A percentile compares a stretch with the other conserved stretches of the same genome.
Evolutionary conservation across 2,888 invertebrate genomes (phyloP).

Genomic region (Nomada flava): DNA sequence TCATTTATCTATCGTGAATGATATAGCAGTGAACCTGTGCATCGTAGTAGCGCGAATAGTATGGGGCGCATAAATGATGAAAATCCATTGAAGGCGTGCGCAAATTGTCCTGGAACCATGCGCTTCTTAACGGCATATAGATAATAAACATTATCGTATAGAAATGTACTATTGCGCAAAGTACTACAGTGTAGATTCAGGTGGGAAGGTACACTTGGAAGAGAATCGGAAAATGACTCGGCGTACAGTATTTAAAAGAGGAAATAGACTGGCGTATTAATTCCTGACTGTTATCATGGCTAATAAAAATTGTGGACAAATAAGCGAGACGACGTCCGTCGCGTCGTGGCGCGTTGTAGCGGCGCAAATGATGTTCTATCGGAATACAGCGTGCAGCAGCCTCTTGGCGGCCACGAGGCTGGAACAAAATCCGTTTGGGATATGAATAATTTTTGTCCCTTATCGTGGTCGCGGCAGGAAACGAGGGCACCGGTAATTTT

Average conservation of each 20-base stretch:
- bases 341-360: neutral
- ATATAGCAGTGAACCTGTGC: neutral
- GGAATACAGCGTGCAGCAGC: neutral
- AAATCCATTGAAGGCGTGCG: constrained; percentile 10
- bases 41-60: constrained; percentile 4
- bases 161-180: constrained; percentile 7
- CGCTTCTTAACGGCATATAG: neutral
- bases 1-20: neutral
- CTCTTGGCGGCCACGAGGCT: constrained; percentile 20
- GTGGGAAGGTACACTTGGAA: constrained; percentile 31
- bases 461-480: constrained; percentile 62
- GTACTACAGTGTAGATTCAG: neutral
- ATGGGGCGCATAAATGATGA: constrained; percentile 7
- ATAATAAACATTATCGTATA: constrained; percentile 23
- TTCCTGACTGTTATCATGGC: constrained; percentile 6
- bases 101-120: constrained; percentile 43
- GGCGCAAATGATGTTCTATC: constrained; percentile 19
- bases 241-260: neutral
- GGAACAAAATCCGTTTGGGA: constrained; percentile 63
- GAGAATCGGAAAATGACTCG: neutral
- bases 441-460: constrained; percentile 72
- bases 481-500: constrained; percentile 55
- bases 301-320: constrained; percentile 36
- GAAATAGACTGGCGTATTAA: neutral
- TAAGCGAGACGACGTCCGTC: constrained; percentile 7